Percentiles rank a stretch among this genome's conserved stretches.
Conservation (phyloP, 2,888 invertebrate genomes). For the Cheilosia variabilis region DNA sequence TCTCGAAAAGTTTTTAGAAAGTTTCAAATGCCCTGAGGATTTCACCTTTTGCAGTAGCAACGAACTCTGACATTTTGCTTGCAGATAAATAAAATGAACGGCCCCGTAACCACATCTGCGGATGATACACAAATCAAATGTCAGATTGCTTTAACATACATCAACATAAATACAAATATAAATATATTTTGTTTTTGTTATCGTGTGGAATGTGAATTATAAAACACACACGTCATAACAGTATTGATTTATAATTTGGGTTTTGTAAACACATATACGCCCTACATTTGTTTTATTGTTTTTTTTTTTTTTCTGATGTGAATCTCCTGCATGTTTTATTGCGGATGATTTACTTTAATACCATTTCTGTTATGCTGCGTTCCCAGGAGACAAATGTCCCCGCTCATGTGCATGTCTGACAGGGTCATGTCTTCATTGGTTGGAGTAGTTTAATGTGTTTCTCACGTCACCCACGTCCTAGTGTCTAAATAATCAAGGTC, state of each 20-base stretch:
- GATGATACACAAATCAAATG: slow-evolving; percentile 17
- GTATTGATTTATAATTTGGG: slow-evolving; percentile 42
- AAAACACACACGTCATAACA: neutral
- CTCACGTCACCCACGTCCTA: too few species aligned
- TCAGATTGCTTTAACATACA: slow-evolving; percentile 17
- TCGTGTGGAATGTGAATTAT: neutral
- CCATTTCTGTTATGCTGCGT: too few species aligned
- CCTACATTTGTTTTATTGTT: too few species aligned
- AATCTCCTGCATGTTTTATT: too few species aligned
- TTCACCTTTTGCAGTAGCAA: slow-evolving; percentile 8
- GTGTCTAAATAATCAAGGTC: too few species aligned
- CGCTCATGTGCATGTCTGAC: too few species aligned
- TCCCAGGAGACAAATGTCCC: too few species aligned
- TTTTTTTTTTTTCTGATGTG: too few species aligned
- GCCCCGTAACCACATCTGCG: slow-evolving; percentile 23
- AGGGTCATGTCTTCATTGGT: too few species aligned
- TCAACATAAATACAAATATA: neutral
- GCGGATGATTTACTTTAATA: too few species aligned
- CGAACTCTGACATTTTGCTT: slow-evolving; percentile 40
- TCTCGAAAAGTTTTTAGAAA: neutral
- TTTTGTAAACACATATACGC: too few species aligned
- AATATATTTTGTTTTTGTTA: neutral
- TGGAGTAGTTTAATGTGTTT: too few species aligned
- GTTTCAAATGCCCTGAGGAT: slow-evolving; percentile 12
- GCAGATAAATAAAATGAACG: slow-evolving; percentile 47